phyloP scores from a whole-genome alignment of 2,797 vertebrate genomes.

The Xenopus petersii region DNA sequence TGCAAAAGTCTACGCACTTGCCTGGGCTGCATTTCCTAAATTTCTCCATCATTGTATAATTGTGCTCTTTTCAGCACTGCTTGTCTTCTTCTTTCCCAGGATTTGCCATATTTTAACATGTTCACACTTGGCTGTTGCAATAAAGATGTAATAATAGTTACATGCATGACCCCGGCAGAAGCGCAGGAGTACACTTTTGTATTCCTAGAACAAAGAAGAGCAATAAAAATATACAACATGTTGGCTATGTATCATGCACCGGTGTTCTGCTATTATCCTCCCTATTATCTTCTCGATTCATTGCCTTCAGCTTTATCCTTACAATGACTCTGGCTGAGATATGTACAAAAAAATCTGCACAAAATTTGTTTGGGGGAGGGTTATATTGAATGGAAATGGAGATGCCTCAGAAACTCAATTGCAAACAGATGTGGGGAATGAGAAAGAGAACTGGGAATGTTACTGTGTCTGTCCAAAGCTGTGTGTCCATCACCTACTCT shows the following conservation, averaged over 20 bases:
- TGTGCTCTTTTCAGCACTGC: background rate
- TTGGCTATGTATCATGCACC: conserved; percentile 32
- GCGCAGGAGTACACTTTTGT: too few species aligned
- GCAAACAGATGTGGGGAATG: conserved; percentile 36
- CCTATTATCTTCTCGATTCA: conserved; percentile 7
- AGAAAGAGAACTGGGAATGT: conserved; percentile 17
- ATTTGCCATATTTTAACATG: too few species aligned
- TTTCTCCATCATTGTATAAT: background rate
- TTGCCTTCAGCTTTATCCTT: conserved; percentile 31
- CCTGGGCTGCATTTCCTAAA: background rate
- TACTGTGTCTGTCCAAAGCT: conserved; percentile 34
- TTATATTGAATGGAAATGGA: conserved; percentile 31
- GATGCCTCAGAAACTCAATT: conserved; percentile 36
- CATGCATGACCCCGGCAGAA: too few species aligned
- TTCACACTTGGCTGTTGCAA: too few species aligned
- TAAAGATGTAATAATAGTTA: too few species aligned
- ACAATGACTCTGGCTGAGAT: conserved; percentile 31
- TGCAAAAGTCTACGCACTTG: background rate
- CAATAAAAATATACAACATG: conserved; percentile 20
- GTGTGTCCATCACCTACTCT: conserved; percentile 41
- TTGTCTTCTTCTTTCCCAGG: background rate
- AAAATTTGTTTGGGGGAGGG: conserved; percentile 29
- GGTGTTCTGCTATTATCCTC: conserved; percentile 20
- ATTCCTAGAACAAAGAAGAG: too few species aligned
- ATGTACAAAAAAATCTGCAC: conserved; percentile 25